These are phyloP conservation scores for Drosophila macrospina DNA, from an alignment of 2,888 invertebrate genomes.

Conservation along the genomic window DNA sequence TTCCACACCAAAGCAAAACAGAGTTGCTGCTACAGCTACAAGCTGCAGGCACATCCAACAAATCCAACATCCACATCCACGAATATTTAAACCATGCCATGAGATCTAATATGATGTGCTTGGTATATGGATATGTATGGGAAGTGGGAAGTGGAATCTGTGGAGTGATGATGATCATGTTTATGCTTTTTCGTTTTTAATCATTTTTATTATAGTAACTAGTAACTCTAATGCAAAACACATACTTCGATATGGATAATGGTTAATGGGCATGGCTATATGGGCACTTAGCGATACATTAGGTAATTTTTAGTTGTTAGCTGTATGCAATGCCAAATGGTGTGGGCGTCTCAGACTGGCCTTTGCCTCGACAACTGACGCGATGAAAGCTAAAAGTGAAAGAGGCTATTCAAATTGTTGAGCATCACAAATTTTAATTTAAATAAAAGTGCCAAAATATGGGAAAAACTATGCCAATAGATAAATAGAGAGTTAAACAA, in stretches of 20 bases:
- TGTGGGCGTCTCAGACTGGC: constrained; percentile 52
- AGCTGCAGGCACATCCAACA: constrained; percentile 17
- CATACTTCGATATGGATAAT: constrained; percentile 37
- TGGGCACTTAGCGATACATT: constrained; percentile 47
- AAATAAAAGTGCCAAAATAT: constrained; percentile 3
- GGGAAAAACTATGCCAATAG: neutral
- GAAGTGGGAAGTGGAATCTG: constrained; percentile 42
- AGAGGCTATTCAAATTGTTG: constrained; percentile 26
- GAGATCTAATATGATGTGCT: constrained; percentile 39
- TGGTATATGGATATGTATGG: constrained; percentile 20
- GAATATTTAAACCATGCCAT: constrained; percentile 62
- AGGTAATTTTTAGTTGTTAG: constrained; percentile 48
- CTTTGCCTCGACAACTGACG: constrained; percentile 7
- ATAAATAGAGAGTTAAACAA: neutral
- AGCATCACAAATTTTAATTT: constrained; percentile 4
- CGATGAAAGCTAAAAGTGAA: constrained; percentile 29
- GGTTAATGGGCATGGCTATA: constrained; percentile 35
- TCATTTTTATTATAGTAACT: constrained; percentile 28
- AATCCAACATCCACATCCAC: constrained; percentile 13
- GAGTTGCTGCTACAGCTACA: constrained; percentile 48
- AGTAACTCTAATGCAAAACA: constrained; percentile 15
- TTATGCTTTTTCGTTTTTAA: constrained; percentile 22
- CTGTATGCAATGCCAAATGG: constrained; percentile 31
- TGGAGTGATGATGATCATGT: constrained; percentile 51
- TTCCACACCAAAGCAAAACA: constrained; percentile 65